These are phyloP conservation scores for Lepeophtheirus nordmannii DNA, from an alignment of 2,888 invertebrate genomes.

Conservation along the genomic window DNA sequence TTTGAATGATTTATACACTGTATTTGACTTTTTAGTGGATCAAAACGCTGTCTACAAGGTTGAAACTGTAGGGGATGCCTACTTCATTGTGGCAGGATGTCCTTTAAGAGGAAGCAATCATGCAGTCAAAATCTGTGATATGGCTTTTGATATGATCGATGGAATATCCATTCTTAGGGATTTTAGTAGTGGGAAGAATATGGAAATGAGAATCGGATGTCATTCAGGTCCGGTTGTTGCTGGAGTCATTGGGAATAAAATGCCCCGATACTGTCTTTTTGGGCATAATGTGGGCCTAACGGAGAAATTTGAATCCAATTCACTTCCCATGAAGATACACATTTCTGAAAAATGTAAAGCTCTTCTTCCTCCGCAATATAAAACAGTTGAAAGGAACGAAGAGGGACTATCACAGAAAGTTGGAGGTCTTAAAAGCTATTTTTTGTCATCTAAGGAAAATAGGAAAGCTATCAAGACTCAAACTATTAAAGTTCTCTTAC, in stretches of 20 bases:
- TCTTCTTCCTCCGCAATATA: conserved; percentile 54
- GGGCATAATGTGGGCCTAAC: conserved; percentile 23
- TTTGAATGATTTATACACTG: conserved; percentile 47
- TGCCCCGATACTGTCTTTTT: conserved; percentile 45
- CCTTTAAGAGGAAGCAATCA: conserved; percentile 78
- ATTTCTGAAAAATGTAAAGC: conserved; percentile 75
- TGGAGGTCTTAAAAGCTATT: conserved; percentile 13
- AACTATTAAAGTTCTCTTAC: conserved; percentile 14
- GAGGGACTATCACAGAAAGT: conserved; percentile 19
- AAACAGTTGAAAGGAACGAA: conserved; percentile 37
- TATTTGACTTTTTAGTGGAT: conserved; percentile 84
- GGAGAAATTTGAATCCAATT: conserved; percentile 60
- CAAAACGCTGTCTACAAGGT: conserved; percentile 88
- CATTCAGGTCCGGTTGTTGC: conserved; percentile 83
- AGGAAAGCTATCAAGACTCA: not conserved
- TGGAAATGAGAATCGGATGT: conserved; percentile 48
- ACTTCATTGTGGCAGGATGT: conserved; percentile 93
- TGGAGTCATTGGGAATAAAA: conserved; percentile 80
- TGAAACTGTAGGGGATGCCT: conserved; percentile 59
- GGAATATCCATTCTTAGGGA: conserved; percentile 79
- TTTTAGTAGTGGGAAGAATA: conserved; percentile 60
- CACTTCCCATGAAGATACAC: conserved; percentile 83
- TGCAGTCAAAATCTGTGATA: conserved; percentile 78
- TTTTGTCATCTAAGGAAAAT: conserved; percentile 17
- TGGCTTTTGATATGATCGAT: conserved; percentile 91